Conservation (phyloP, 2,888 invertebrate genomes). For the Ochropacha duplaris region DNA sequence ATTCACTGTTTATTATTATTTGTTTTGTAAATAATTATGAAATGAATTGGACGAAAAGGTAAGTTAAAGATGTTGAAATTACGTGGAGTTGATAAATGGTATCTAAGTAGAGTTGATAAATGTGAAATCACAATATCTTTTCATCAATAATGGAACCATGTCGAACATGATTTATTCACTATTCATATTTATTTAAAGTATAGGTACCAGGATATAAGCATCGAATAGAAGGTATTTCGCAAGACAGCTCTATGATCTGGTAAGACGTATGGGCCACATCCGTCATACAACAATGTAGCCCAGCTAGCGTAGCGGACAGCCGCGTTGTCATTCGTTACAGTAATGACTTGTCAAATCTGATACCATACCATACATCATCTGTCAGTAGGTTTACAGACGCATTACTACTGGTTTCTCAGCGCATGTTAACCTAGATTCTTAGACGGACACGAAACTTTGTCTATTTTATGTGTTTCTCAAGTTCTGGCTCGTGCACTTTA, state of each 20-base stretch:
- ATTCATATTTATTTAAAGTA: not conserved
- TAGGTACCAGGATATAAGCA: not conserved
- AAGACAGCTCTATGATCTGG: not conserved
- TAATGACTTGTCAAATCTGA: constrained; percentile 10
- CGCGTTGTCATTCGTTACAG: constrained; percentile 5
- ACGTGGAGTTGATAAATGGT: too few species aligned
- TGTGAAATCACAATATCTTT: too few species aligned
- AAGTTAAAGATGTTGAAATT: too few species aligned
- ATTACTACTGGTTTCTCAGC: not conserved
- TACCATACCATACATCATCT: constrained; percentile 9
- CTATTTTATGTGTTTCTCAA: too few species aligned
- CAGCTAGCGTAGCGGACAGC: not conserved
- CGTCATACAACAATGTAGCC: not conserved
- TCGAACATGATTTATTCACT: too few species aligned
- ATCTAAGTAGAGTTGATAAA: too few species aligned
- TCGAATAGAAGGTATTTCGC: not conserved
- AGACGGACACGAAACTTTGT: too few species aligned
- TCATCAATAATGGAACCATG: too few species aligned
- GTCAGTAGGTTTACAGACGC: not conserved
- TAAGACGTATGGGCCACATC: not conserved
- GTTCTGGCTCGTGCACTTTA: too few species aligned
- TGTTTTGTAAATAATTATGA: too few species aligned
- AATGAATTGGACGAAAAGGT: too few species aligned
- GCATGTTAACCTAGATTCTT: not conserved
- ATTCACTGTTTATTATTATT: too few species aligned